phyloP scores from a whole-genome alignment of 92 coral and sea anemone genomes.

The Zoanthus gigantus region DNA sequence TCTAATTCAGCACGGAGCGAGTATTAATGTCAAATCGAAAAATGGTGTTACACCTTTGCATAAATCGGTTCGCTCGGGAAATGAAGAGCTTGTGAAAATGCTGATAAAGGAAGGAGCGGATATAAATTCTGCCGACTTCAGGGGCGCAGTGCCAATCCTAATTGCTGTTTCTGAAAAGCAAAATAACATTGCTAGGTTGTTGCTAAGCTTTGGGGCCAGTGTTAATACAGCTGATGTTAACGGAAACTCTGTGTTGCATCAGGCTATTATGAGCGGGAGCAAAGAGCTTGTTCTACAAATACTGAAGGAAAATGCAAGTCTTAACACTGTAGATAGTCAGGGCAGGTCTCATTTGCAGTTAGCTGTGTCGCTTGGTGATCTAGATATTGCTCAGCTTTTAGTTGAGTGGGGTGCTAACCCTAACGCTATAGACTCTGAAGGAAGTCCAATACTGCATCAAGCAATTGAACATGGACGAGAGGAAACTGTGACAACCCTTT shows the following conservation, averaged over 20 bases:
- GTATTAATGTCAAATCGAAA: slow-evolving; percentile 5
- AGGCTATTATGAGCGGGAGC: slow-evolving; percentile 6
- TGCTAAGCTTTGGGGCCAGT: slow-evolving; percentile 2
- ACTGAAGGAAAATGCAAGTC: background rate
- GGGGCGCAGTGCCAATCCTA: slow-evolving; percentile 2
- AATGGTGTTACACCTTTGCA: slow-evolving; percentile 21
- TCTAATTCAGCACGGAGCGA: slow-evolving; percentile 27
- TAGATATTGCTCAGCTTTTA: slow-evolving; percentile 15
- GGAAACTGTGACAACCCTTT: slow-evolving; percentile 9
- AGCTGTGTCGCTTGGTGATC: slow-evolving; percentile 16
- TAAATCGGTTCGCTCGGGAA: slow-evolving; percentile 31
- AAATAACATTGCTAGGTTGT: background rate
- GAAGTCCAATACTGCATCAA: slow-evolving; percentile 19
- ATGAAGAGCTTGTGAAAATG: background rate
- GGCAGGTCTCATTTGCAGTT: slow-evolving; percentile 22
- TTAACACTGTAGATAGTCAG: background rate
- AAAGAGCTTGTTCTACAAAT: slow-evolving; percentile 13
- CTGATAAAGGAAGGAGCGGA: slow-evolving; percentile 20
- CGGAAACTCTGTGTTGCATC: slow-evolving; percentile 2
- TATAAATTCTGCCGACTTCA: background rate
- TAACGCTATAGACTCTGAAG: slow-evolving; percentile 1
- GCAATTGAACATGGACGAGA: slow-evolving; percentile 14
- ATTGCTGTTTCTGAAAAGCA: slow-evolving; percentile 14
- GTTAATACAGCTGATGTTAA: slow-evolving; percentile 1
- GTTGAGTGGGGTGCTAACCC: slow-evolving; percentile 11